Evolutionary conservation across 2,113 vertebrate genomes (phyloP).

Genomic region (Myotis brandtii): DNA sequence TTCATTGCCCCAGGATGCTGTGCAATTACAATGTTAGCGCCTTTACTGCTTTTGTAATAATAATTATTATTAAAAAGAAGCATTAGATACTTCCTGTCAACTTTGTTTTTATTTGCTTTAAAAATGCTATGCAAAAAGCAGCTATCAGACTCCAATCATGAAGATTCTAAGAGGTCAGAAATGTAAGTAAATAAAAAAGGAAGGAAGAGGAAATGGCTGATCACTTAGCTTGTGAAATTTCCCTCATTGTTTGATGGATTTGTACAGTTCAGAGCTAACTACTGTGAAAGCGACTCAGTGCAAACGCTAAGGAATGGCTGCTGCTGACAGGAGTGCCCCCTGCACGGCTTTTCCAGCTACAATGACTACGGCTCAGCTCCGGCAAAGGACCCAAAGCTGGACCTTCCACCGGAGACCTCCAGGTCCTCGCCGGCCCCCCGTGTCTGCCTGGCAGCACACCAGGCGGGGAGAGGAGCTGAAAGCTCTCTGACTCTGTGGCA

Average conservation of each 20-base stretch:
- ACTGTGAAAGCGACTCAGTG: not conserved
- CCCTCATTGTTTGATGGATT: not conserved
- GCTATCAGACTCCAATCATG: not conserved
- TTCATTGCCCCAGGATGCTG: not conserved
- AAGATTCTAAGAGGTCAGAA: not conserved
- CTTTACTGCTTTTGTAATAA: not conserved
- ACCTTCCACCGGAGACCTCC: not conserved
- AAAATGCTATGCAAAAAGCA: not conserved
- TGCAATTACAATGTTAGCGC: not conserved
- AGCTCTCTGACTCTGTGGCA: not conserved
- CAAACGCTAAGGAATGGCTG: not conserved
- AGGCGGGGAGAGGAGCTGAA: not conserved
- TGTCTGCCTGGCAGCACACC: not conserved
- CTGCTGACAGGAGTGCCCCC: not conserved
- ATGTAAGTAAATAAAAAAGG: constrained; percentile 43
- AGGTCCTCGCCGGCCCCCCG: not conserved
- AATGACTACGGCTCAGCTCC: not conserved
- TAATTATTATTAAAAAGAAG: constrained; percentile 22
- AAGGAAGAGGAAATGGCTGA: constrained; percentile 1
- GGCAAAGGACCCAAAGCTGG: not conserved
- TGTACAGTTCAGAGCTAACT: not conserved
- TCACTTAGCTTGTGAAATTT: not conserved
- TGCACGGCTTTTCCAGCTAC: not conserved
- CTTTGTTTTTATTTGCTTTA: constrained; percentile 42
- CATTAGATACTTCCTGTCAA: not conserved